Evolutionary conservation across 2,113 vertebrate species (phyloP), one percentile per base, ranked within the genome.

Genomic region (Chaetodon trifascialis): DNA sequence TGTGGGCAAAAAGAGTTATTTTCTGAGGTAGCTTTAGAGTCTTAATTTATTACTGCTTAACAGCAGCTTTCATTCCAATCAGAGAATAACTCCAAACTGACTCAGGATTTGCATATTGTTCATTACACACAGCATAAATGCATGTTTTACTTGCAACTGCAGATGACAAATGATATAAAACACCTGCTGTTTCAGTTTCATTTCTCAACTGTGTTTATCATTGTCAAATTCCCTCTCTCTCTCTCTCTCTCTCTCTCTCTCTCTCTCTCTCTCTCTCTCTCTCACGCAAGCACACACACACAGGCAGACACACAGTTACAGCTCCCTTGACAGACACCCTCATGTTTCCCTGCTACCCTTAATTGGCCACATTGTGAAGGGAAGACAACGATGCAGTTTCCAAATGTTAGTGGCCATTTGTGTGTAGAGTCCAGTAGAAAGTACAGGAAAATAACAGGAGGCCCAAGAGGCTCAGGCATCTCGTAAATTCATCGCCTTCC

Each of bases 141-240:
- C 84, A 84, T 69, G 71, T 83, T 88, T 80, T 84, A 70, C 86
- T 86, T 74, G 52, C 67, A 74, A 72, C 64, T 54, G 42, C 78
- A 56, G 72, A 83, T 88, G 76, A 83, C 72, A 83, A 91, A 88
- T 85, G 69, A 79, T 83, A 83, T 81, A 80, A 87, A 90, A 80
- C 79, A 84, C 79, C 74, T 83, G 82, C 38, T 0, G 76, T 75
- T 86, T 80, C 66, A 55, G 49, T 79, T 86, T 86, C 69, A 73
- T 89, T 88, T 88, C 79, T 84, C 77, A 86, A 64, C 65, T 63
- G 5, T 58, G 71, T 67, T 84, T 84, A 40, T 58, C 76, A 82
- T 88, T n/a, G 36, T 74, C 67, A 85, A 71, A 67, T 51, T 55
- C 11, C 60, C 62, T 44, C 71, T 36, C 44, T 66, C 19, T 55